A percentile compares a stretch with the other conserved stretches of the same genome.
These are phyloP conservation scores for Lacerta viridis DNA, from an alignment of 2,797 vertebrate genomes.

Conservation along the genomic window DNA sequence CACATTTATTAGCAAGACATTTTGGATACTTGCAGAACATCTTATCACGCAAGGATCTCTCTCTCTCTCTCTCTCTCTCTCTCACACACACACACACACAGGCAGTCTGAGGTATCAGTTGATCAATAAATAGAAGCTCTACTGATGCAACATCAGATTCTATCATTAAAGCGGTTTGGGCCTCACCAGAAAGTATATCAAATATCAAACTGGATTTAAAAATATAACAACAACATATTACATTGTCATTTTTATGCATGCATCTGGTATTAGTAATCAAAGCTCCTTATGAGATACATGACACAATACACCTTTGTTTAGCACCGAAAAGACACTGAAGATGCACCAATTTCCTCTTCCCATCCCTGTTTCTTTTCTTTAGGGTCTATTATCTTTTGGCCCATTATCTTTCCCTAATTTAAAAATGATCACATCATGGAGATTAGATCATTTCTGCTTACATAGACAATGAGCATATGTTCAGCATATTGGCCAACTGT, in stretches of 20 bases:
- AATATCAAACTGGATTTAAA: background rate
- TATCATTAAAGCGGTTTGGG: background rate
- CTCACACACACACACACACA: too few relatives aligned
- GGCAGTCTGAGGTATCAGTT: too few relatives aligned
- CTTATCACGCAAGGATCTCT: too few relatives aligned
- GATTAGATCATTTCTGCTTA: slow-evolving; percentile 49
- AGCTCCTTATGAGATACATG: background rate
- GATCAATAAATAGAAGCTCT: background rate
- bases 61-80: too few relatives aligned
- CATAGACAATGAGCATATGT: slow-evolving; percentile 60
- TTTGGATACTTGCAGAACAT: too few relatives aligned
- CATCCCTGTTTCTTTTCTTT: slow-evolving; percentile 20
- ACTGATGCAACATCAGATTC: background rate
- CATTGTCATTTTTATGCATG: background rate
- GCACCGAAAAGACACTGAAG: background rate
- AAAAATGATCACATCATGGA: slow-evolving; percentile 43
- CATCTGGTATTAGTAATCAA: background rate
- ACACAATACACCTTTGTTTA: background rate
- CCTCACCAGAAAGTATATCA: background rate
- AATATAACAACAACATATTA: background rate
- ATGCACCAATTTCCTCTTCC: background rate
- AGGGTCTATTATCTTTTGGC: slow-evolving; percentile 8
- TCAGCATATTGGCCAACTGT: slow-evolving; percentile 67
- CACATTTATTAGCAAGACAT: background rate
- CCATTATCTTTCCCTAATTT: slow-evolving; percentile 52